phyloP scores from a whole-genome alignment of 2,888 invertebrate genomes.

The Melitaea athalia region DNA sequence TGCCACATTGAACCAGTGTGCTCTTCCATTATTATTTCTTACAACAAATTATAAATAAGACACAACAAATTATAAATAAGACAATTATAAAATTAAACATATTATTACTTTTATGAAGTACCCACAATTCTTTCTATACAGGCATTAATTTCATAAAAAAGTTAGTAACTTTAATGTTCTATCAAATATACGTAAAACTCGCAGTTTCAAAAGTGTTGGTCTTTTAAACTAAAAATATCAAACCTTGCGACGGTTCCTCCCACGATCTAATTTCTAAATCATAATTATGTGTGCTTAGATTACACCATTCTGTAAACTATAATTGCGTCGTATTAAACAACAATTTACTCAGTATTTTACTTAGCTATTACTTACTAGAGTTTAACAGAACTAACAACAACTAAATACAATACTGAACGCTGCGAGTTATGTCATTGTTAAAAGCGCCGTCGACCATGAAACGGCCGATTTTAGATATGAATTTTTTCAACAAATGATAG shows the following conservation, averaged over 20 bases:
- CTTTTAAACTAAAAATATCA: constrained; percentile 11
- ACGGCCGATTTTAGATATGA: constrained; percentile 43
- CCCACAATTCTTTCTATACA: background rate
- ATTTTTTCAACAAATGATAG: constrained; percentile 41
- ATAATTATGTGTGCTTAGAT: constrained; percentile 1
- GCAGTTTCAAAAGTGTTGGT: background rate
- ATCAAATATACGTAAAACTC: background rate
- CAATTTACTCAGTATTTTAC: background rate
- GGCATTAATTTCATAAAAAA: background rate
- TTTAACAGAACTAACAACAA: constrained; percentile 8
- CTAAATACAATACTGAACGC: constrained; percentile 33
- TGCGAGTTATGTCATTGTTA: constrained; percentile 48
- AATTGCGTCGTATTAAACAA: background rate
- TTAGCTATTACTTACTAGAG: background rate
- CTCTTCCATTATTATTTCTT: too few species aligned
- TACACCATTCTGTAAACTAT: constrained; percentile 17
- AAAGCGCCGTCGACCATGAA: constrained; percentile 46
- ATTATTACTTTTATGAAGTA: background rate
- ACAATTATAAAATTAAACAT: too few species aligned
- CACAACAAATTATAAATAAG: too few species aligned
- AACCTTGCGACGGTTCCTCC: constrained; percentile 1
- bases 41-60: too few species aligned
- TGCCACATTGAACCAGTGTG: too few species aligned
- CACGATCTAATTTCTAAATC: constrained; percentile 30
- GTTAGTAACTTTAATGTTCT: background rate